Evolutionary conservation across 2,797 vertebrate genomes (phyloP).

Genomic region (Tapirus indicus): DNA sequence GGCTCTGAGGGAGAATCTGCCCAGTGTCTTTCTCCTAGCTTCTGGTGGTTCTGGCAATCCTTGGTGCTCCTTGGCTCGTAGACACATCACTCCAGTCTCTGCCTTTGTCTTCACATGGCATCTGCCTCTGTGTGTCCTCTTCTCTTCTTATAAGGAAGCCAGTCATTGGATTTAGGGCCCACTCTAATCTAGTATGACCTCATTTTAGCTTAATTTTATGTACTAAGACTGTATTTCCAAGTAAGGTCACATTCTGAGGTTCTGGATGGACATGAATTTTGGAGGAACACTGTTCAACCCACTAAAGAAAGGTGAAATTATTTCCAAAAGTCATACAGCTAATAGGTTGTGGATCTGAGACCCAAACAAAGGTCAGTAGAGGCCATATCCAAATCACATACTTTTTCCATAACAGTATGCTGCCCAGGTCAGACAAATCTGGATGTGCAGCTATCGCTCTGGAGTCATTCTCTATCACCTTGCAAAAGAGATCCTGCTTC

Average conservation of each 20-base stretch:
- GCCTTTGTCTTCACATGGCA: background rate
- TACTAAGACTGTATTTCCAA: slow-evolving; percentile 5
- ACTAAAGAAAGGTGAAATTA: background rate
- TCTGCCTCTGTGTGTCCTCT: background rate
- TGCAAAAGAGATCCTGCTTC: background rate
- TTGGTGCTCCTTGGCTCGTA: background rate
- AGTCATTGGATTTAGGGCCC: background rate
- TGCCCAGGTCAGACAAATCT: background rate
- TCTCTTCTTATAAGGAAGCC: background rate
- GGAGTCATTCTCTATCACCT: background rate
- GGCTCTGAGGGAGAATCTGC: background rate
- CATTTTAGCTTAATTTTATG: background rate
- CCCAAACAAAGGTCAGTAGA: background rate
- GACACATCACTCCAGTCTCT: background rate
- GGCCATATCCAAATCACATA: background rate
- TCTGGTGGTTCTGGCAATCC: background rate
- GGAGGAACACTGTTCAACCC: background rate
- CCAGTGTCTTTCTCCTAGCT: background rate
- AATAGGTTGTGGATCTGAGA: background rate
- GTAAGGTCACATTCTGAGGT: background rate
- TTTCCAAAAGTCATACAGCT: background rate
- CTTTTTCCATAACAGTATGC: background rate
- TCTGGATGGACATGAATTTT: background rate
- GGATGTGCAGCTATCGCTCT: background rate
- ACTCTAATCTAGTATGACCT: background rate